Conservation (phyloP, 2,113 vertebrate genomes). For the Ptychochromis oligacanthus region DNA sequence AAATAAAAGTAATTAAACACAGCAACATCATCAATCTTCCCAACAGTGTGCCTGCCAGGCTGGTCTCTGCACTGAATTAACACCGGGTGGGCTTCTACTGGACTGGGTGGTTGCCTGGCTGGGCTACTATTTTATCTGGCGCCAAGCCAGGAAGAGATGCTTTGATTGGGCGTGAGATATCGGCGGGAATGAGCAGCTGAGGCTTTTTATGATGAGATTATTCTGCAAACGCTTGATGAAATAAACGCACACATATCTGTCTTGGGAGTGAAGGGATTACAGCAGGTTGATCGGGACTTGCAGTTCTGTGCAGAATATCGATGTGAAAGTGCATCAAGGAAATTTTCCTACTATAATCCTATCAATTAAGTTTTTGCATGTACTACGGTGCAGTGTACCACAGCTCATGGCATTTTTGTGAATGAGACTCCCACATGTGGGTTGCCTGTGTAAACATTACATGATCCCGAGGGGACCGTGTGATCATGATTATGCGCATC, state of each 20-base stretch:
- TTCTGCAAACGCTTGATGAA: slow-evolving; percentile 48
- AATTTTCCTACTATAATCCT: slow-evolving; percentile 24
- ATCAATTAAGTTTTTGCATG: slow-evolving; percentile 7
- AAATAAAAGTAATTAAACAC: slow-evolving; percentile 79
- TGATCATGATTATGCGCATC: background rate
- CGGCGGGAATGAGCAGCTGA: slow-evolving; percentile 7
- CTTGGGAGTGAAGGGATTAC: slow-evolving; percentile 29
- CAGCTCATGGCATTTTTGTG: background rate
- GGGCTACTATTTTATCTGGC: slow-evolving; percentile 47
- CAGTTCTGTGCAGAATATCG: slow-evolving; percentile 9
- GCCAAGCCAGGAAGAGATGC: slow-evolving; percentile 16
- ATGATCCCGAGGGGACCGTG: background rate
- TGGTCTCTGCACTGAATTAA: slow-evolving; percentile 50
- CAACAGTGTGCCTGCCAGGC: slow-evolving; percentile 45
- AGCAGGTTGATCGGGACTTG: background rate
- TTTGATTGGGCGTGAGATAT: slow-evolving; percentile 44
- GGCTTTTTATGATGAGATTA: slow-evolving; percentile 56
- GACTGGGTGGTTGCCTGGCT: slow-evolving; percentile 12
- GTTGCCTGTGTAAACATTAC: slow-evolving; percentile 4
- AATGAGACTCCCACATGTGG: background rate
- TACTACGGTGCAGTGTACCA: background rate
- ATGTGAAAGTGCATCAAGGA: slow-evolving; percentile 21
- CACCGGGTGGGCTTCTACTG: slow-evolving; percentile 35
- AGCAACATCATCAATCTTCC: slow-evolving; percentile 71
- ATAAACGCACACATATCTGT: slow-evolving; percentile 30